These are phyloP conservation scores for Chironomus tepperi DNA, from an alignment of 1,140 invertebrate species.

Conservation along the genomic window DNA sequence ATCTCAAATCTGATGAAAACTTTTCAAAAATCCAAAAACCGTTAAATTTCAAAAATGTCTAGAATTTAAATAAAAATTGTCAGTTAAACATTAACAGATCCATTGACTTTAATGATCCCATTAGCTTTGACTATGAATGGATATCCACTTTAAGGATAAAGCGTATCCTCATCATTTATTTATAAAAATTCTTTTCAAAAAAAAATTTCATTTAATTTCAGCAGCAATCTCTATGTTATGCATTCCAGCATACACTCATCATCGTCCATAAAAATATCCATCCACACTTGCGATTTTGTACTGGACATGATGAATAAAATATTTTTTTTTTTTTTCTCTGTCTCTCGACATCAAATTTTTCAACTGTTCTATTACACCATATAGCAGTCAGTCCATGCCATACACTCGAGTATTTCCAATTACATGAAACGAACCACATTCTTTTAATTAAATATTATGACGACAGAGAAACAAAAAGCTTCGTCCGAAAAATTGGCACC, in stretches of 20 bases:
- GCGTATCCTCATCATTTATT: too few relatives aligned
- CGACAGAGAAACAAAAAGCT: neutral
- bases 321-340: neutral
- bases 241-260: neutral
- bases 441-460: constrained; percentile 9
- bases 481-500: constrained; percentile 5
- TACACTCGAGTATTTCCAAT: neutral
- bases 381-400: neutral
- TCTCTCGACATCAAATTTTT: neutral
- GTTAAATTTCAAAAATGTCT: too few relatives aligned
- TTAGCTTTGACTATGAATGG: too few relatives aligned
- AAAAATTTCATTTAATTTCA: too few relatives aligned
- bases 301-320: too few relatives aligned
- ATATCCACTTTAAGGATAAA: too few relatives aligned
- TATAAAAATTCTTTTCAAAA: too few relatives aligned
- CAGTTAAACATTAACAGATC: too few relatives aligned
- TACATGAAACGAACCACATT: neutral
- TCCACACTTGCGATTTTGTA: neutral
- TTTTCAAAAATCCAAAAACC: too few relatives aligned
- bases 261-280: neutral
- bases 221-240: neutral
- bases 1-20: too few relatives aligned
- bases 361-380: neutral
- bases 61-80: too few relatives aligned
- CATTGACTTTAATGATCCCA: too few relatives aligned